A percentile compares a stretch with the other conserved stretches of the same genome.
phyloP scores from a whole-genome alignment of 2,888 invertebrate species.

The Bembecia ichneumoniformis region DNA sequence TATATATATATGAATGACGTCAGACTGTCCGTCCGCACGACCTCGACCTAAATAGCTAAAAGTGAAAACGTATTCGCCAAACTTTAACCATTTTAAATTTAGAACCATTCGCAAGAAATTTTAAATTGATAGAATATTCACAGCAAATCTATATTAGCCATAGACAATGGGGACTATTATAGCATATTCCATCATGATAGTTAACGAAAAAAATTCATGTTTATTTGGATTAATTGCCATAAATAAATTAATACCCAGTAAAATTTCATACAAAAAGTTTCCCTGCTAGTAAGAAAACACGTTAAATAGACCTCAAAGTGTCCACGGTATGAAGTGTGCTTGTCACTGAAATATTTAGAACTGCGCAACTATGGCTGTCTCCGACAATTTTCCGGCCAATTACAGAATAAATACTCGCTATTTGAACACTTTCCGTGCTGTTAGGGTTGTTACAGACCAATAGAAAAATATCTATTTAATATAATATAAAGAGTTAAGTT shows the following conservation, averaged over 20 bases:
- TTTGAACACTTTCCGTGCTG: neutral
- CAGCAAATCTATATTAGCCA: too few relatives aligned
- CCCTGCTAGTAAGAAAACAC: too few relatives aligned
- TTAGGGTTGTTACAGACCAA: neutral
- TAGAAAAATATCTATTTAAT: too few relatives aligned
- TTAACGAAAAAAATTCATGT: too few relatives aligned
- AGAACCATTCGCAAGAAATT: neutral
- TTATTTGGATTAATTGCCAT: too few relatives aligned
- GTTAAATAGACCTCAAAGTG: neutral
- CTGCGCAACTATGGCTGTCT: conserved; percentile 11
- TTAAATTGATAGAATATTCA: too few relatives aligned
- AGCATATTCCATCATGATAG: too few relatives aligned
- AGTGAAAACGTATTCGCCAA: conserved; percentile 55
- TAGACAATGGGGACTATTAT: too few relatives aligned
- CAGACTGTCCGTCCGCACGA: conserved; percentile 27
- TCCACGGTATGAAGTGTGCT: conserved; percentile 11
- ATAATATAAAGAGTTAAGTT: too few relatives aligned
- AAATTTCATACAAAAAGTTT: too few relatives aligned
- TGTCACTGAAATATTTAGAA: conserved; percentile 5
- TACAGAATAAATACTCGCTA: neutral
- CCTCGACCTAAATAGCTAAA: conserved; percentile 56
- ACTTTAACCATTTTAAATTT: conserved; percentile 6
- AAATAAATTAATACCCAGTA: too few relatives aligned
- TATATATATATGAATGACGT: conserved; percentile 24
- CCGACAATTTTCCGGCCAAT: conserved; percentile 14